phyloP scores from a whole-genome alignment of 1,140 invertebrate genomes.

The Drosophila kanapiae region DNA sequence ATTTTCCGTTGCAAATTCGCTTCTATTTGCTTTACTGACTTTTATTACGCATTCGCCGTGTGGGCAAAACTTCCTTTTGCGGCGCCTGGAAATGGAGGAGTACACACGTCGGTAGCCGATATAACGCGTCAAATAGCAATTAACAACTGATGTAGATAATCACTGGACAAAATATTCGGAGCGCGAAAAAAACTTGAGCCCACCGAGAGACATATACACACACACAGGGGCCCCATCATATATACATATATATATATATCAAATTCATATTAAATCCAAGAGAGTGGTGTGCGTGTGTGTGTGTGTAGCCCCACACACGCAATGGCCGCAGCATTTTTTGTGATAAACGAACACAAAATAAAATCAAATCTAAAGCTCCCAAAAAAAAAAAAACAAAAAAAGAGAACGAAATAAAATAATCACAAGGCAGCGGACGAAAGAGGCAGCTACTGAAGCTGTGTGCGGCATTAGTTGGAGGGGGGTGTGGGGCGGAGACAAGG shows the following conservation, averaged over 20 bases:
- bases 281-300: constrained; percentile 18
- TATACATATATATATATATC: constrained; percentile 9
- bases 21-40: background rate
- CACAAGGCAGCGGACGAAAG: constrained; percentile 49
- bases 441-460: constrained; percentile 63
- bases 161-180: constrained; percentile 77
- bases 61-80: constrained; percentile 2
- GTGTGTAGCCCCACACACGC: constrained; percentile 53
- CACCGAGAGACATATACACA: constrained; percentile 13
- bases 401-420: constrained; percentile 59
- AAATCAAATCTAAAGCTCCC: constrained; percentile 82
- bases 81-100: constrained; percentile 12
- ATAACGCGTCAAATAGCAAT: constrained; percentile 85
- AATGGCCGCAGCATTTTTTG: constrained; percentile 74
- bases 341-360: constrained; percentile 78
- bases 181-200: constrained; percentile 72
- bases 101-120: constrained; percentile 79
- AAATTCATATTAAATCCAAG: constrained; percentile 36
- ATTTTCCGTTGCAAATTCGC: background rate
- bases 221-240: background rate
- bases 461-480: constrained; percentile 32
- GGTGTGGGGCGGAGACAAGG: too few species aligned
- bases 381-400: constrained; percentile 52
- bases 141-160: constrained; percentile 85
- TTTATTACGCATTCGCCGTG: constrained; percentile 10